Evolutionary conservation across 2,888 invertebrate genomes (phyloP).

Genomic region (Apamea crenata): DNA sequence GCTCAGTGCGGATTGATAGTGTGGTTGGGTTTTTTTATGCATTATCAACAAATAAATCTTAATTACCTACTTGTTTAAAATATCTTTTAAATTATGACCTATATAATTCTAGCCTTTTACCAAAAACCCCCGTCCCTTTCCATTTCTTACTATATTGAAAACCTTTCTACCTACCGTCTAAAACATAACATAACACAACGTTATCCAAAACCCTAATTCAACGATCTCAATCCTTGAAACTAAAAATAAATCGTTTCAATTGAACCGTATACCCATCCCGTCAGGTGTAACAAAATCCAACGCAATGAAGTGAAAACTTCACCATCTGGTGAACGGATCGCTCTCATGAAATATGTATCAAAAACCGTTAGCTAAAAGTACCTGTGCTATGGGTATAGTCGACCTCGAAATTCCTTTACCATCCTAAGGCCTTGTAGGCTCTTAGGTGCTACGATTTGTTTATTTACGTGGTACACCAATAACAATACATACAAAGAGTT

Average conservation of each 20-base stretch:
- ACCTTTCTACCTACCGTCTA: background rate
- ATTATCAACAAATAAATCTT: background rate
- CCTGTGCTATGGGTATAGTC: slow-evolving; percentile 5
- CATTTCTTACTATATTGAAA: background rate
- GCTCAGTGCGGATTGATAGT: too few relatives aligned
- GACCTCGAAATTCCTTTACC: background rate
- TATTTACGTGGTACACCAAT: background rate
- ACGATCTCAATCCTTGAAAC: slow-evolving; percentile 25
- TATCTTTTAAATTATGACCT: background rate
- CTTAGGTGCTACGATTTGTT: background rate
- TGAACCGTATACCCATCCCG: slow-evolving; percentile 40
- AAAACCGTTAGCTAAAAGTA: slow-evolving; percentile 41
- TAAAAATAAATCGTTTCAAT: slow-evolving; percentile 48
- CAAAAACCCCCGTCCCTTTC: background rate
- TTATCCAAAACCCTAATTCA: background rate
- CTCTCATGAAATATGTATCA: slow-evolving; percentile 76
- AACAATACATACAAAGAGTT: background rate
- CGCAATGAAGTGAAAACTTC: slow-evolving; percentile 75
- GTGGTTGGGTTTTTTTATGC: too few relatives aligned
- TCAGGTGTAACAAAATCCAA: slow-evolving; percentile 65
- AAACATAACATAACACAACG: background rate
- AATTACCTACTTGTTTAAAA: background rate
- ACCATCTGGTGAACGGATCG: slow-evolving; percentile 68
- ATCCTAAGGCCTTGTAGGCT: background rate
- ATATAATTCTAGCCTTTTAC: background rate